Evolutionary conservation across 2,888 invertebrate species (phyloP).

Genomic region (Mesoligia furuncula): DNA sequence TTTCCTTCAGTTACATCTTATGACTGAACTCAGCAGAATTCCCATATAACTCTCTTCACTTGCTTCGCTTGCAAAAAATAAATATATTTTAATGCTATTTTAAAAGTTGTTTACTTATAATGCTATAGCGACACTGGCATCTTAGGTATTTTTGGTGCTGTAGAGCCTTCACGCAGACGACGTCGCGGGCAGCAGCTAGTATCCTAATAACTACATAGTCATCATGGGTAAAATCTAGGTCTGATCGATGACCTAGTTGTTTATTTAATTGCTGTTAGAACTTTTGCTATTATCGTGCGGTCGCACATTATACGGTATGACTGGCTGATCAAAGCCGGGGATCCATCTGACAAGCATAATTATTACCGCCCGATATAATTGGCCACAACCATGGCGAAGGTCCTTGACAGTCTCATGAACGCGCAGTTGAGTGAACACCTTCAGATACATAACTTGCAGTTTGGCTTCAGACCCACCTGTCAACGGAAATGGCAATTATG

Average conservation of each 20-base stretch:
- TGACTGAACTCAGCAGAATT: too few relatives aligned
- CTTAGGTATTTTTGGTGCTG: too few relatives aligned
- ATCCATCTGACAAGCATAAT: constrained; percentile 2
- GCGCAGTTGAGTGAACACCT: constrained; percentile 5
- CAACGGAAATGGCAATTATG: not conserved
- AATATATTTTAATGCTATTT: too few relatives aligned
- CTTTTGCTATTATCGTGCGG: not conserved
- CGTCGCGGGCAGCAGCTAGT: too few relatives aligned
- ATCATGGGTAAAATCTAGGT: constrained; percentile 23
- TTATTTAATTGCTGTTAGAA: not conserved
- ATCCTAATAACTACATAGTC: constrained; percentile 36
- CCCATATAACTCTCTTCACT: too few relatives aligned
- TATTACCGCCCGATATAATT: constrained; percentile 4
- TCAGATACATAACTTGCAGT: constrained; percentile 6
- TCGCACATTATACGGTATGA: not conserved
- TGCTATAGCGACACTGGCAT: too few relatives aligned
- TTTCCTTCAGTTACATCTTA: too few relatives aligned
- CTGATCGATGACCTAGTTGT: constrained; percentile 41
- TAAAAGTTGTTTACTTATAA: too few relatives aligned
- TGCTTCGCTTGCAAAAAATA: too few relatives aligned
- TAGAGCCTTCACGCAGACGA: too few relatives aligned
- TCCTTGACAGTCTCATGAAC: constrained; percentile 3
- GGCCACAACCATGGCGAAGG: not conserved
- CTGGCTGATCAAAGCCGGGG: not conserved
- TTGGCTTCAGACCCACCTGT: not conserved